Evolutionary conservation across 2,888 invertebrate species (phyloP).

Genomic region (Petrolisthes cinctipes): DNA sequence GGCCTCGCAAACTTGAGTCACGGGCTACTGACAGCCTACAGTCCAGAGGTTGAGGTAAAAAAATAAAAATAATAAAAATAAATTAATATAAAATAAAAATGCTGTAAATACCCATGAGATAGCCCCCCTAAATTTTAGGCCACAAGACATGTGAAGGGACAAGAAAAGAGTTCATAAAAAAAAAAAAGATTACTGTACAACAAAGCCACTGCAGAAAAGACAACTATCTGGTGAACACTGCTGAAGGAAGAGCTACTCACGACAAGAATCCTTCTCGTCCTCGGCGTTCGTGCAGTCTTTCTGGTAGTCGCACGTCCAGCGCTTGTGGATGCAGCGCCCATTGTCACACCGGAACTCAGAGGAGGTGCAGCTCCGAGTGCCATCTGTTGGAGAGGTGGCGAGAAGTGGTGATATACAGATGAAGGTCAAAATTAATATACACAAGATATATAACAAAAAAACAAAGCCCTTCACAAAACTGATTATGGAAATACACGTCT

Average conservation of each 20-base stretch:
- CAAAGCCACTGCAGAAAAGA: no score
- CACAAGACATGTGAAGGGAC: not conserved
- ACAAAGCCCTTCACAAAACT: conserved; percentile 1
- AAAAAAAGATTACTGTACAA: no score
- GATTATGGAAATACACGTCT: not conserved
- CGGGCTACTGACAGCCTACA: no score
- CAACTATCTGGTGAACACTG: not conserved
- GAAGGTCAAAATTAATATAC: not conserved
- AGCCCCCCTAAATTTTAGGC: not conserved
- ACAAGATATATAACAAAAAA: not conserved
- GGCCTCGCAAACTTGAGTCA: no score
- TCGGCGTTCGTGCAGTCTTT: conserved; percentile 63
- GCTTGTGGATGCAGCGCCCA: conserved; percentile 88
- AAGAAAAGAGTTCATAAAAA: not conserved
- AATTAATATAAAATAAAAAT: not conserved
- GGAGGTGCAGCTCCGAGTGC: conserved; percentile 83
- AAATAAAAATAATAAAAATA: no score
- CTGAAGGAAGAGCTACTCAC: conserved; percentile 51
- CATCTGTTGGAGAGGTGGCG: conserved; percentile 10
- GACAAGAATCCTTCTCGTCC: conserved; percentile 63
- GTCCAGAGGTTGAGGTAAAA: no score
- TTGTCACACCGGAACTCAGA: conserved; percentile 94
- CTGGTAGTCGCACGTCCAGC: conserved; percentile 83
- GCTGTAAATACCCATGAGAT: not conserved
- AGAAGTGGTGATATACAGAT: not conserved